A percentile compares a stretch with the other conserved stretches of the same genome.
Evolutionary conservation across 2,113 vertebrate species (phyloP).

Genomic region (Macheiramphus alcinus): DNA sequence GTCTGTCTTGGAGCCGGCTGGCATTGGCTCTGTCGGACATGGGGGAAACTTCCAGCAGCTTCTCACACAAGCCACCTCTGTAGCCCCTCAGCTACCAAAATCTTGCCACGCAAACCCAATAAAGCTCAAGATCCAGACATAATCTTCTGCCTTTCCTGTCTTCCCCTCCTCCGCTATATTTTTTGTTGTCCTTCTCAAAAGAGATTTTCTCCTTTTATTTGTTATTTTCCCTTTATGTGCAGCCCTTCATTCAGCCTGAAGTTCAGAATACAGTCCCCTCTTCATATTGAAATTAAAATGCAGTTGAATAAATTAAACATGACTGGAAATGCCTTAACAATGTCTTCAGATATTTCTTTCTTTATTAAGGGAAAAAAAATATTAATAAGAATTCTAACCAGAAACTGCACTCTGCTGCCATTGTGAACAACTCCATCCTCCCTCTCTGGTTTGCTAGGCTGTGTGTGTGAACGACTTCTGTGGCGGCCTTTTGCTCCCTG

Average conservation of each 20-base stretch:
- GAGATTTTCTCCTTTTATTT: constrained; percentile 1
- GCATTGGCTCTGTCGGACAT: too few species aligned
- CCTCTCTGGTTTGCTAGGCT: background rate
- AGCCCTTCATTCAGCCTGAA: constrained; percentile 32
- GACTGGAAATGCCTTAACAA: constrained; percentile 20
- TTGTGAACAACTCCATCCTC: background rate
- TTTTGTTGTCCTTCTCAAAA: background rate
- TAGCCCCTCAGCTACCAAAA: too few species aligned
- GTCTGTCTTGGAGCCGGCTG: too few species aligned
- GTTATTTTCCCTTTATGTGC: background rate
- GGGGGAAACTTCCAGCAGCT: too few species aligned
- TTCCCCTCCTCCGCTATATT: background rate
- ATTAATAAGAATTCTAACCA: background rate
- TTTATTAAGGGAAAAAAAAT: constrained; percentile 34
- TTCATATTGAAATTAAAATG: constrained; percentile 58
- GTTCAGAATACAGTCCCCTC: background rate
- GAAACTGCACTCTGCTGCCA: background rate
- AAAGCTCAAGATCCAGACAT: background rate
- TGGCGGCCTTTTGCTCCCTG: background rate
- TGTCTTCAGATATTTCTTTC: background rate
- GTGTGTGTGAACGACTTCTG: background rate
- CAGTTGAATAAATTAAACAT: constrained; percentile 29
- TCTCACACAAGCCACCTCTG: too few species aligned
- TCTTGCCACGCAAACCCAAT: too few species aligned
- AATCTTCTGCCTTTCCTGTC: background rate